phyloP scores from a whole-genome alignment of 1,140 invertebrate species.

The Parapsyche elsis region DNA sequence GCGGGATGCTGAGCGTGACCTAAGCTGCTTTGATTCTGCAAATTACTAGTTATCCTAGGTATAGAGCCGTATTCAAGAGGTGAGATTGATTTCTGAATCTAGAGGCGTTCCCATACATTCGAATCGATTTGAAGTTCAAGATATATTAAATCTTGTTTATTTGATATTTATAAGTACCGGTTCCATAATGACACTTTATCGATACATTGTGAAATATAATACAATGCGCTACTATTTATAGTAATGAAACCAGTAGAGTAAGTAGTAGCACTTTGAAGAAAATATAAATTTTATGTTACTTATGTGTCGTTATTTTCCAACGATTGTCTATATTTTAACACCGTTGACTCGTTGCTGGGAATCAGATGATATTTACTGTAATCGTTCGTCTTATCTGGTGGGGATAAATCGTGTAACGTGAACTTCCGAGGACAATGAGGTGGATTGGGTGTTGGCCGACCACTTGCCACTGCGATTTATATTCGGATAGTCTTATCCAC shows the following conservation, averaged over 20 bases:
- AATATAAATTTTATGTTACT: no score
- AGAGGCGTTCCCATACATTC: no score
- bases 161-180: no score
- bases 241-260: no score
- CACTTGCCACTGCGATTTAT: constrained; percentile 7
- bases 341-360: neutral
- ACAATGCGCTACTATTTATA: no score
- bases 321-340: neutral
- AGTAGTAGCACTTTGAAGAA: no score
- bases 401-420: constrained; percentile 1
- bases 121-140: no score
- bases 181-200: no score
- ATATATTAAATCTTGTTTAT: no score
- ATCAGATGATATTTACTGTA: constrained; percentile 13
- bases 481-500: neutral
- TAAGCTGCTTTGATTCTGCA: neutral
- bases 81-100: neutral
- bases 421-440: neutral
- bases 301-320: neutral
- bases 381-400: neutral
- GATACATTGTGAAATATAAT: no score
- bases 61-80: neutral
- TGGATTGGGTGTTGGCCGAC: neutral
- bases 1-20: neutral
- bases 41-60: neutral